Percentiles rank a stretch among this genome's conserved stretches.
phyloP scores from a whole-genome alignment of 2,113 vertebrate species.

The Lasiurus cinereus region DNA sequence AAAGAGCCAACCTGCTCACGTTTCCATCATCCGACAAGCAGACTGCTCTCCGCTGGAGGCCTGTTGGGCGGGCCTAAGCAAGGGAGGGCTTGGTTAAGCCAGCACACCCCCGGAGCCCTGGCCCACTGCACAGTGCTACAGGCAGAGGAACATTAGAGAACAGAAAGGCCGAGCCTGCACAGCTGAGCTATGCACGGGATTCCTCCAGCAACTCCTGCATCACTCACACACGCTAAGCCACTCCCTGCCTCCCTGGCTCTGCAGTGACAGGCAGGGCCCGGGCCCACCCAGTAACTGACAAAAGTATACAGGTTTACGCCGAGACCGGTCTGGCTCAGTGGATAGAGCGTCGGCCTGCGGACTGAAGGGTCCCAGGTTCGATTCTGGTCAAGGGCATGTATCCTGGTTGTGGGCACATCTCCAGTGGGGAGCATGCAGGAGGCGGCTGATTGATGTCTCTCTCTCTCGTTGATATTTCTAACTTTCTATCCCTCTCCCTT shows the following conservation, averaged over 20 bases:
- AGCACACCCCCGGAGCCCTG: neutral
- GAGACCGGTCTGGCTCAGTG: too few species aligned
- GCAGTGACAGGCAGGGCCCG: neutral
- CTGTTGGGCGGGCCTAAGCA: neutral
- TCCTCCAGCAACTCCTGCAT: accelerated
- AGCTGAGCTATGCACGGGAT: accelerated
- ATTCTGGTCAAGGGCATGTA: too few species aligned
- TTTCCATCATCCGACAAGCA: neutral
- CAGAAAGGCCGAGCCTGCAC: neutral
- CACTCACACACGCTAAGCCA: accelerated
- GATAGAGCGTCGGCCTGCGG: too few species aligned
- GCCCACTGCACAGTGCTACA: accelerated
- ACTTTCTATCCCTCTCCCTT: too few species aligned
- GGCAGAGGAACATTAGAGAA: neutral
- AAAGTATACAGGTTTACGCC: neutral
- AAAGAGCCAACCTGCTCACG: neutral
- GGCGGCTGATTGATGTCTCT: too few species aligned
- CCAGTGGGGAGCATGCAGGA: too few species aligned
- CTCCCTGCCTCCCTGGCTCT: accelerated
- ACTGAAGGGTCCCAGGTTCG: too few species aligned
- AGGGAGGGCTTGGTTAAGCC: neutral
- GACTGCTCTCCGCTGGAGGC: neutral
- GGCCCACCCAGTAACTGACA: accelerated
- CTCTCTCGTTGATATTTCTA: too few species aligned
- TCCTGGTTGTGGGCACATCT: too few species aligned